Percentiles rank a stretch among this genome's conserved stretches.
phyloP scores from a whole-genome alignment of 1,140 invertebrate genomes.

The Bombus cullumanus region DNA sequence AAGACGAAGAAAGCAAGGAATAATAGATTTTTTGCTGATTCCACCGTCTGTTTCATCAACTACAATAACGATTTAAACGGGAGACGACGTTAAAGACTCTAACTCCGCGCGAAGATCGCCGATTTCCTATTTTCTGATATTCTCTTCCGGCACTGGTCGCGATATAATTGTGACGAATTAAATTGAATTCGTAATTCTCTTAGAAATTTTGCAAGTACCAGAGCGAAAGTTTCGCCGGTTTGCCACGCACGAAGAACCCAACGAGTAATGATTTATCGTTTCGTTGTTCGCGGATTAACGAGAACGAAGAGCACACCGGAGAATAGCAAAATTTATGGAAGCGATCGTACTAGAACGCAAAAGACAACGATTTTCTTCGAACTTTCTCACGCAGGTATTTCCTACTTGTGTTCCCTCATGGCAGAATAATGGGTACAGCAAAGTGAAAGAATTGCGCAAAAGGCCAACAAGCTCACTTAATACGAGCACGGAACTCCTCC shows the following conservation, averaged over 20 bases:
- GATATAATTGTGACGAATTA: no score
- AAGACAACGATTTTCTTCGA: conserved; percentile 32
- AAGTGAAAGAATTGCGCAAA: conserved; percentile 24
- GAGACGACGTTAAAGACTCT: conserved; percentile 59
- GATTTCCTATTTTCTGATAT: no score
- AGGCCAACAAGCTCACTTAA: conserved; percentile 42
- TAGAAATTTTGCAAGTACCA: neutral
- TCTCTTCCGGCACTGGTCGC: no score
- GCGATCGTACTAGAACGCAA: conserved; percentile 32
- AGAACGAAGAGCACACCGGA: neutral
- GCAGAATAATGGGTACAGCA: neutral
- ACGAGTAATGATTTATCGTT: conserved; percentile 10
- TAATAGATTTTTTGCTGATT: conserved; percentile 75
- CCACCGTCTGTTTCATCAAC: conserved; percentile 5
- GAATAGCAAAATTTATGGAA: conserved; percentile 42
- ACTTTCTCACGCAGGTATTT: conserved; percentile 48
- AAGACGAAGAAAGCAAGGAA: conserved; percentile 65
- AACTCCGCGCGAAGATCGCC: neutral
- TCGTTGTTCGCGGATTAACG: conserved; percentile 24
- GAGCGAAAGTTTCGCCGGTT: neutral
- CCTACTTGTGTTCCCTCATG: conserved; percentile 16
- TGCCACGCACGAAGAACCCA: neutral
- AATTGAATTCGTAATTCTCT: neutral
- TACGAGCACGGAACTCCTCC: conserved; percentile 19
- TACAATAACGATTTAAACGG: conserved; percentile 68